A percentile compares a stretch with the other conserved stretches of the same genome.
phyloP scores from a whole-genome alignment of 1,140 invertebrate species.

The Procambarus virginalis region DNA sequence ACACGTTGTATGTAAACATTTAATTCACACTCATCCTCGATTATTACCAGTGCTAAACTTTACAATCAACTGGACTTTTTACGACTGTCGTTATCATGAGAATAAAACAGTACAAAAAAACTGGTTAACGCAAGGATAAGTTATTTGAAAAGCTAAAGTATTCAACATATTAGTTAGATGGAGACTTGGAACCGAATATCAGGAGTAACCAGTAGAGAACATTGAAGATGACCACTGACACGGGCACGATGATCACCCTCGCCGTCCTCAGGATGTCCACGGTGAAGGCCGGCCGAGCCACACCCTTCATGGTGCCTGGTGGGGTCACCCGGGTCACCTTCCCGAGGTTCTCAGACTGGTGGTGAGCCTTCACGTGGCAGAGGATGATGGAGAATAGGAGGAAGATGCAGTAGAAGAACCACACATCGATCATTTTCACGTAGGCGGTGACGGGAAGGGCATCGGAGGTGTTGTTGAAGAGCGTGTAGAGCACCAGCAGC shows the following conservation, averaged over 20 bases:
- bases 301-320: background rate
- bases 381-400: conserved; percentile 1
- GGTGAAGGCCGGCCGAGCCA: background rate
- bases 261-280: background rate
- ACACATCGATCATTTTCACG: background rate
- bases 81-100: too few relatives aligned
- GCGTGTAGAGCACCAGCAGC: background rate
- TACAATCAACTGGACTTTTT: too few relatives aligned
- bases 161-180: background rate
- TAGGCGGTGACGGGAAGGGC: background rate
- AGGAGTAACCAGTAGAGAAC: background rate
- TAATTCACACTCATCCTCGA: too few relatives aligned
- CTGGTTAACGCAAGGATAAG: too few relatives aligned
- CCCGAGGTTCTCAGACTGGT: background rate
- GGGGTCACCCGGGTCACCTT: background rate
- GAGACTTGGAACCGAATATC: background rate
- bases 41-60: too few relatives aligned
- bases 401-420: background rate
- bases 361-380: background rate
- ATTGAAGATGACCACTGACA: background rate
- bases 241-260: background rate
- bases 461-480: conserved; percentile 11
- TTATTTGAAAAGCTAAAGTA: too few relatives aligned
- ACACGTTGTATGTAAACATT: too few relatives aligned
- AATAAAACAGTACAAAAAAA: too few relatives aligned